A percentile compares a stretch with the other conserved stretches of the same genome.
Evolutionary conservation across 2,888 invertebrate species (phyloP).

Genomic region (Tethea ocularis): DNA sequence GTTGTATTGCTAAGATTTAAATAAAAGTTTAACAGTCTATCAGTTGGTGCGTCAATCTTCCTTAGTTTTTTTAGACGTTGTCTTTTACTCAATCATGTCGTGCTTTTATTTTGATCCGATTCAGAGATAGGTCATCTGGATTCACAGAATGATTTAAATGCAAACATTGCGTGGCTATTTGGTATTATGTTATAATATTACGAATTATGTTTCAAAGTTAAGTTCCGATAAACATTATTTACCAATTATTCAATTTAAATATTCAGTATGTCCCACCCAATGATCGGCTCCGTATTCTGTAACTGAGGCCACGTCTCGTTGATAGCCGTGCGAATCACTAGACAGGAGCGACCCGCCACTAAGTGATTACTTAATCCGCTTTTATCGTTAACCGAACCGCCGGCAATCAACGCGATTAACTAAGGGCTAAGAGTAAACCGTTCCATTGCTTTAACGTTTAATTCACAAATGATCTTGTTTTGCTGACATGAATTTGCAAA

Average conservation of each 20-base stretch:
- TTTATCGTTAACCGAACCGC: constrained; percentile 55
- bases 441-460: constrained; percentile 50
- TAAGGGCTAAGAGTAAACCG: constrained; percentile 62
- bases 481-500: neutral
- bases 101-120: too few species aligned
- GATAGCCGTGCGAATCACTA: constrained; percentile 33
- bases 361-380: constrained; percentile 75
- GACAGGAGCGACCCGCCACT: constrained; percentile 51
- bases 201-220: too few species aligned
- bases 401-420: constrained; percentile 76
- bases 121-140: too few species aligned
- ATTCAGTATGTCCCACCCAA: neutral
- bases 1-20: too few species aligned
- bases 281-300: constrained; percentile 16
- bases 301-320: constrained; percentile 26
- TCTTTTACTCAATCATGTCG: too few species aligned
- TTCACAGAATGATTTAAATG: too few species aligned
- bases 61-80: too few species aligned
- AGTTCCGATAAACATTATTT: too few species aligned
- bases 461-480: constrained; percentile 22
- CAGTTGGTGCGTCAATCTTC: too few species aligned
- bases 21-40: too few species aligned
- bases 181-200: too few species aligned
- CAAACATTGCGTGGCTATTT: too few species aligned
- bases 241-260: neutral